These are phyloP conservation scores for Nephrotoma flavescens DNA, from an alignment of 2,888 invertebrate species.

Conservation along the genomic window DNA sequence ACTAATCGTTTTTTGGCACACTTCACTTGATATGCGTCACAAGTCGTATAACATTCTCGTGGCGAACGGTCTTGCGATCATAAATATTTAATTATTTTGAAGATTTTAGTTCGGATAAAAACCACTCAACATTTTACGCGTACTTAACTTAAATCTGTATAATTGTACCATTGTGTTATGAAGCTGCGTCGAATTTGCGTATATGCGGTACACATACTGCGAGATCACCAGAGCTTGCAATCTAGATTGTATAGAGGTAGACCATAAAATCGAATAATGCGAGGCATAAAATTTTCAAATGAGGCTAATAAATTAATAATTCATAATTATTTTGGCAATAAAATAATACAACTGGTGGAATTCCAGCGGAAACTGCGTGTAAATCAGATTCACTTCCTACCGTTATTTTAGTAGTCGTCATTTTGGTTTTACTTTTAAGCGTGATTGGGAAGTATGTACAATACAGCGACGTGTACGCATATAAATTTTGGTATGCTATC, in stretches of 20 bases:
- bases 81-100: not conserved
- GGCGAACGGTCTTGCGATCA: no score
- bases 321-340: not conserved
- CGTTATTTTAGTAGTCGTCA: not conserved
- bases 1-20: not conserved
- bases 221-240: not conserved
- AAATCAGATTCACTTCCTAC: not conserved
- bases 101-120: no score
- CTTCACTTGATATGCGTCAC: not conserved
- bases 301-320: not conserved
- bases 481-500: not conserved
- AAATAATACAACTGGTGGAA: not conserved
- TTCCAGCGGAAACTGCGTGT: not conserved
- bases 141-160: no score
- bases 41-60: no score
- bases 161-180: no score
- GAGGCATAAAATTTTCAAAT: not conserved
- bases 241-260: not conserved
- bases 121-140: no score
- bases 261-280: not conserved
- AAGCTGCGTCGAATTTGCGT: not conserved
- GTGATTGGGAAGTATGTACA: not conserved
- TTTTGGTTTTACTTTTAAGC: not conserved
- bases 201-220: not conserved
- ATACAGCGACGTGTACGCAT: not conserved